These are phyloP conservation scores for Drosophila lutescens DNA, from an alignment of 2,888 invertebrate species.

Conservation along the genomic window DNA sequence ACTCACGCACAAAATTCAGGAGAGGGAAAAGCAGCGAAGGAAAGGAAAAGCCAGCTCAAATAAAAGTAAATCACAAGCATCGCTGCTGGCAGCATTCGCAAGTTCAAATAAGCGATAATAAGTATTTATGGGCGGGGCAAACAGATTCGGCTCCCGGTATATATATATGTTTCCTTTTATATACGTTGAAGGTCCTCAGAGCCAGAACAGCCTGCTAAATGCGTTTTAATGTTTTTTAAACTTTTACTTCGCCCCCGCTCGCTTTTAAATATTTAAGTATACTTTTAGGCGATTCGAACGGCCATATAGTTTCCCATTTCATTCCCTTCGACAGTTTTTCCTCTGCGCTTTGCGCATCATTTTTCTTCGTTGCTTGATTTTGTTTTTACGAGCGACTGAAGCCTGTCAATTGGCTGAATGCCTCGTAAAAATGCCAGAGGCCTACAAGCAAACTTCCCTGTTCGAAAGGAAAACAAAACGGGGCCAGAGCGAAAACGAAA, in stretches of 20 bases:
- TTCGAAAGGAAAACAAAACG: slow-evolving; percentile 14
- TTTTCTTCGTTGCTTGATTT: slow-evolving; percentile 73
- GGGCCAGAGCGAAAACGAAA: slow-evolving; percentile 47
- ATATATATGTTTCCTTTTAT: neutral
- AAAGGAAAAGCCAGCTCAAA: slow-evolving; percentile 54
- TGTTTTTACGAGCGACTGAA: slow-evolving; percentile 77
- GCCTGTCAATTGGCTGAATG: slow-evolving; percentile 82
- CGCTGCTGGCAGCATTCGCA: slow-evolving; percentile 58
- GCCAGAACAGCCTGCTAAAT: slow-evolving; percentile 66
- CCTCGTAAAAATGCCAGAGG: slow-evolving; percentile 79
- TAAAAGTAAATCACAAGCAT: slow-evolving; percentile 66
- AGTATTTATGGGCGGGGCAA: slow-evolving; percentile 72
- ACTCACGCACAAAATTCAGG: slow-evolving; percentile 45
- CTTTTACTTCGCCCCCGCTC: slow-evolving; percentile 19
- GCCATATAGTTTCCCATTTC: slow-evolving; percentile 32
- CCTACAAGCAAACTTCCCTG: slow-evolving; percentile 49
- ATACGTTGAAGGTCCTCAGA: slow-evolving; percentile 10
- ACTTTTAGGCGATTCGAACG: slow-evolving; percentile 59
- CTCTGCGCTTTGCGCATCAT: slow-evolving; percentile 63
- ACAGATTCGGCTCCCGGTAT: slow-evolving; percentile 33
- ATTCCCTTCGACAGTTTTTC: slow-evolving; percentile 47
- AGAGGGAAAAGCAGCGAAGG: slow-evolving; percentile 14
- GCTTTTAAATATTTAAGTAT: slow-evolving; percentile 74
- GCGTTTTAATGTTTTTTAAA: slow-evolving; percentile 74
- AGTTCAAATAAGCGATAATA: slow-evolving; percentile 81